A percentile compares a stretch with the other conserved stretches of the same genome.
phyloP scores from a whole-genome alignment of 2,888 invertebrate genomes.

The Eupithecia abbreviata region DNA sequence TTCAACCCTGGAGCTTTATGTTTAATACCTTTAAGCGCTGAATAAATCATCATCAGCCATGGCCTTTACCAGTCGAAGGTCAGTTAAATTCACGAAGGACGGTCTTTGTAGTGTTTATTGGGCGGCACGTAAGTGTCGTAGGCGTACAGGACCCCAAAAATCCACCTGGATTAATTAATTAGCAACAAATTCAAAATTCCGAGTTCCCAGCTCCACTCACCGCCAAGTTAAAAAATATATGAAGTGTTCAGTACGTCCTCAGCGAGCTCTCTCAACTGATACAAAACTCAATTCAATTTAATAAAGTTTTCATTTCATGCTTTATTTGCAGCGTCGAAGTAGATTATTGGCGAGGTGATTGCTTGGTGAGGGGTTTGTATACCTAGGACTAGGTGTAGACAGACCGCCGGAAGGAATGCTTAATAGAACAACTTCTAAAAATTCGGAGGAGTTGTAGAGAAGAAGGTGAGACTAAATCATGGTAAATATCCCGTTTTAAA shows the following conservation, averaged over 20 bases:
- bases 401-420: not conserved
- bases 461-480: too few species aligned
- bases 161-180: not conserved
- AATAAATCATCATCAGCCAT: not conserved
- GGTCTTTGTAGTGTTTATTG: not conserved
- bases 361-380: not conserved
- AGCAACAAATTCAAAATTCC: not conserved
- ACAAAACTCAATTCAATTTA: conserved; percentile 58
- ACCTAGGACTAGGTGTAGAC: not conserved
- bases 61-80: not conserved
- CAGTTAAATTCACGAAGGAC: not conserved
- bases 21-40: not conserved
- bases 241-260: conserved; percentile 5
- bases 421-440: not conserved
- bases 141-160: too few species aligned
- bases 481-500: too few species aligned
- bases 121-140: not conserved
- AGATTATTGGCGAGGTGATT: conserved; percentile 33
- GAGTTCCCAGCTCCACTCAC: not conserved
- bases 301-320: conserved; percentile 62
- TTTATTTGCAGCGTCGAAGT: conserved; percentile 52
- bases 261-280: conserved; percentile 14
- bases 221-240: not conserved
- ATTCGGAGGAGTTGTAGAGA: not conserved
- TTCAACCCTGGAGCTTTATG: not conserved